Evolutionary conservation across 2,797 vertebrate species (phyloP).

Genomic region (Vultur gryphus): DNA sequence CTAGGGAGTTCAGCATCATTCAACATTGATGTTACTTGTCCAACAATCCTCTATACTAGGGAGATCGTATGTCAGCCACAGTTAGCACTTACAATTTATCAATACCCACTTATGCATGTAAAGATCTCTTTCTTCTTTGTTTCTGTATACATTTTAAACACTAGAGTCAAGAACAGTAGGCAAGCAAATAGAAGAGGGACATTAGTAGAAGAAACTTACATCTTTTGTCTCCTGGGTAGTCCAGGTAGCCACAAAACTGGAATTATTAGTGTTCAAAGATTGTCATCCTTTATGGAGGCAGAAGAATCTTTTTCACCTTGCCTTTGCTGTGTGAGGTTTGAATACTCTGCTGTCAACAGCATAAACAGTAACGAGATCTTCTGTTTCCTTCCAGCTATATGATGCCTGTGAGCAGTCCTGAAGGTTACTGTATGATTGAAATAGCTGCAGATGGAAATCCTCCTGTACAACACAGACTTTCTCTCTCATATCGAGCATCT

Average conservation of each 20-base stretch:
- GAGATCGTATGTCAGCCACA: constrained; percentile 27
- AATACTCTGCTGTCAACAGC: constrained; percentile 1
- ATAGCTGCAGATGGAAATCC: constrained; percentile 77
- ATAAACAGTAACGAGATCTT: constrained; percentile 47
- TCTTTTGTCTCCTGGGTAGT: constrained; percentile 1
- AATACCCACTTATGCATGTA: not conserved
- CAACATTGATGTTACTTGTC: constrained; percentile 34
- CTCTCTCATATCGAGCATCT: constrained; percentile 57
- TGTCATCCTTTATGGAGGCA: not conserved
- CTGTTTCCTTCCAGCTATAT: constrained; percentile 77
- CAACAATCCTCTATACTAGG: not conserved
- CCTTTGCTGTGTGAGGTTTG: not conserved
- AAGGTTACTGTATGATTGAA: constrained; percentile 82
- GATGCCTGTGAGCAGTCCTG: constrained; percentile 74
- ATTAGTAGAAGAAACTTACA: not conserved
- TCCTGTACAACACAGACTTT: constrained; percentile 71
- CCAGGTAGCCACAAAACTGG: not conserved
- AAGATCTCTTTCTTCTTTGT: constrained; percentile 9
- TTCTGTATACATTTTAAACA: constrained; percentile 19
- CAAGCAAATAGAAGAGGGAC: not conserved
- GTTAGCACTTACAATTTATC: constrained; percentile 44
- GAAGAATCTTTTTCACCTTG: not conserved
- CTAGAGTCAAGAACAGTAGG: not conserved
- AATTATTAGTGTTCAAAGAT: not conserved
- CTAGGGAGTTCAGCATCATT: constrained; percentile 51